Base-by-base conservation (phyloP, 1,140 invertebrate species). In the Drosophila repleta region DNA sequence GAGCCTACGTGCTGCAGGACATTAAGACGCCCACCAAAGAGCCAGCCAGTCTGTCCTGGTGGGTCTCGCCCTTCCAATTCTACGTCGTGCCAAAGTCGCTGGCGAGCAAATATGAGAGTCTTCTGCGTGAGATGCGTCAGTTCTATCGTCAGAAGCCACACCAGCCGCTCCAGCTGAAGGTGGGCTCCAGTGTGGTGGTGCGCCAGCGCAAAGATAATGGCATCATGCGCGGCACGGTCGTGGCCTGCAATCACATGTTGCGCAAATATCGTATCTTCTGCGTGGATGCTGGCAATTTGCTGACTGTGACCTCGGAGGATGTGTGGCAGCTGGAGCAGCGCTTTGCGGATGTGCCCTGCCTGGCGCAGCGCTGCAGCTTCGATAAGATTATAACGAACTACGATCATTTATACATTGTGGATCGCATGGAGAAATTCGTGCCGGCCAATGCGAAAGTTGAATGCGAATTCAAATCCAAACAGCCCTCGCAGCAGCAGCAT, bases 211-310 rank as follows among this genome's bases (percentile, higher is more conserved):
- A 94, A n/a, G 95, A 96, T 78, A 92, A 93, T 29, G 94, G 94
- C 10, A 90, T 96, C 5, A 95, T 96, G 90, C 92, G 96, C 41
- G 95, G 95, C 1, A 93, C 93, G 55, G 91, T 96, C 1, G 72
- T 94, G 8, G 93, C 94, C 20, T 82, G 92, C 1, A 93, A 94
- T 66, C 87, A 88, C 15, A 92, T 93, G 62, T 90, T 92, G 24
- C 92, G 92, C 7, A 93, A 94, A 65, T 94, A 94, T 76, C 93
- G 94, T 32, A 94, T 96, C 0, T 93, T 93, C 26, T 96, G 95
- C 66, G 92, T 96, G 1, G 96, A 96, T 92, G 96, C 95, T 78
- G 96, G 96, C 29, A 97, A 97, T 83, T 92, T 92, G 24, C 93
- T 93, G 24, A 89, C 93, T 0, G 94, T 96, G 0, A 91, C 93